Percentiles rank a stretch among this genome's conserved stretches.
phyloP scores from a whole-genome alignment of 2,113 vertebrate species.

The Labrus mixtus region DNA sequence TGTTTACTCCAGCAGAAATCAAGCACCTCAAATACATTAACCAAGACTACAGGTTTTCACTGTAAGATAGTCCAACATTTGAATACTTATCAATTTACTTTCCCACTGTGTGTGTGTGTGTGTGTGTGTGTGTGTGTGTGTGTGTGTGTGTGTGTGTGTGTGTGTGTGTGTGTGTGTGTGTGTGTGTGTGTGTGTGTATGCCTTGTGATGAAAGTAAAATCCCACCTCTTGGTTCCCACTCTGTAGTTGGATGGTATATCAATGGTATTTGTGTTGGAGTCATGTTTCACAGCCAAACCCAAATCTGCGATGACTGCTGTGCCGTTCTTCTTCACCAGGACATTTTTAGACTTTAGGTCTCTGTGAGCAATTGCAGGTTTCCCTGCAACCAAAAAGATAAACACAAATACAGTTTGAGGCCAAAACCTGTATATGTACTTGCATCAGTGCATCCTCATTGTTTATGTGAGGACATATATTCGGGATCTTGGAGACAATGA shows the following conservation, averaged over 20 bases:
- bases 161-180: neutral
- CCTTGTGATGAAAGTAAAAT: neutral
- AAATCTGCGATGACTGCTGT: conserved; percentile 95
- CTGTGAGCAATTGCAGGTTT: conserved; percentile 98
- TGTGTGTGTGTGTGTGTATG: neutral
- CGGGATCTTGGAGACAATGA: too few relatives aligned
- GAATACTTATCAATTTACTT: too few relatives aligned
- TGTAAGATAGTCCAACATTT: too few relatives aligned
- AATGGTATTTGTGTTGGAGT: conserved; percentile 91
- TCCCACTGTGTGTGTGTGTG: conserved; percentile 5
- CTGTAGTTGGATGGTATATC: conserved; percentile 94
- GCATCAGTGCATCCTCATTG: too few relatives aligned
- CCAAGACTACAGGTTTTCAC: too few relatives aligned
- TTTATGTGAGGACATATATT: too few relatives aligned
- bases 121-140: too few relatives aligned
- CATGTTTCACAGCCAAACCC: conserved; percentile 95
- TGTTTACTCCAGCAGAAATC: neutral
- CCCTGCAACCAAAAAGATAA: conserved; percentile 78
- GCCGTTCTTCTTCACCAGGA: conserved; percentile 95
- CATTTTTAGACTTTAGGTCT: conserved; percentile 98
- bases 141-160: conserved; percentile 1
- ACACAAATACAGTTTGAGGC: neutral
- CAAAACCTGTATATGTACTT: too few relatives aligned
- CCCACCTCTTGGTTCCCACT: conserved; percentile 95
- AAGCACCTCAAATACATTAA: too few relatives aligned